Conservation (phyloP, 2,797 vertebrate genomes). For the Meda fulgida region DNA sequence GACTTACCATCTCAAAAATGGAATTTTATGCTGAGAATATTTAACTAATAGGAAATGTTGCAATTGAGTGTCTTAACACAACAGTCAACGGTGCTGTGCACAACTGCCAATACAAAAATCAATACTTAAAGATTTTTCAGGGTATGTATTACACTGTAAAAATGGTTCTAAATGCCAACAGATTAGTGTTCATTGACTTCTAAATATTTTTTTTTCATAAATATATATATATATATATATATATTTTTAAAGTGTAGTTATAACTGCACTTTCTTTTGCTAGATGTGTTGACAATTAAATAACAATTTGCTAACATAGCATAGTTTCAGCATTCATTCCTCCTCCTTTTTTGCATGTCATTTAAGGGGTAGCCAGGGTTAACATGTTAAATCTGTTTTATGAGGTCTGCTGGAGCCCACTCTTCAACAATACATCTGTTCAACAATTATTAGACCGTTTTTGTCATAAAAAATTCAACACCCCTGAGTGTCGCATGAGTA, state of each 20-base stretch:
- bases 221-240: not conserved
- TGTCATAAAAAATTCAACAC: conserved; percentile 99
- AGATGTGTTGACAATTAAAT: not conserved
- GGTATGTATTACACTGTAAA: not conserved
- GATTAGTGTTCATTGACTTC: not conserved
- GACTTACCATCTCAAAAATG: not conserved
- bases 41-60: conserved; percentile 3
- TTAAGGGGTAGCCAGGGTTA: conserved; percentile 82
- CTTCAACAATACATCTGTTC: conserved; percentile 99
- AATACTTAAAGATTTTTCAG: not conserved
- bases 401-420: conserved; percentile 91
- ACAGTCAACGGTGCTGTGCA: not conserved
- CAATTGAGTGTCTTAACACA: not conserved
- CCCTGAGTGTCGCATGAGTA: conserved; percentile 91
- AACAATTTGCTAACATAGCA: conserved; percentile 2
- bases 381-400: conserved; percentile 94
- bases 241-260: not conserved
- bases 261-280: not conserved
- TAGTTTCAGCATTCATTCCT: conserved; percentile 2
- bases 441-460: conserved; percentile 99
- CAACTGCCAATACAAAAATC: not conserved
- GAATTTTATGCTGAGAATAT: not conserved
- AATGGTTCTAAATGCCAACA: not conserved
- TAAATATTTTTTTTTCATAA: not conserved
- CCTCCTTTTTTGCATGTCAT: conserved; percentile 50